A percentile compares a stretch with the other conserved stretches of the same genome.
Conservation (phyloP, 2,113 vertebrate species). For the Pelmatolapia mariae region DNA sequence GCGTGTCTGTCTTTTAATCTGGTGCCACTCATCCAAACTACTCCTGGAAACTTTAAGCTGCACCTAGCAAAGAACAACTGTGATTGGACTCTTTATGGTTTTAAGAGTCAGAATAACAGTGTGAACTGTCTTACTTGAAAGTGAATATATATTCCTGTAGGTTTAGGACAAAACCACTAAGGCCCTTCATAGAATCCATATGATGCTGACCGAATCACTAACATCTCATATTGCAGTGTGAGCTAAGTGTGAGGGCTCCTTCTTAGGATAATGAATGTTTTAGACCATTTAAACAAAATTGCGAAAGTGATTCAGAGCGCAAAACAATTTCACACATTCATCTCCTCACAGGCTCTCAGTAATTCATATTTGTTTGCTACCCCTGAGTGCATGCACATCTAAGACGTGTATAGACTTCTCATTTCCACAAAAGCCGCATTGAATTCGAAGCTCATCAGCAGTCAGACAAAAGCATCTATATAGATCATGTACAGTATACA, state of each 20-base stretch:
- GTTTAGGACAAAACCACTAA: not conserved
- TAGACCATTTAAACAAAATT: not conserved
- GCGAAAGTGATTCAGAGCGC: not conserved
- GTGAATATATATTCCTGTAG: not conserved
- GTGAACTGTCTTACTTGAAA: not conserved
- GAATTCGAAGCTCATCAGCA: not conserved
- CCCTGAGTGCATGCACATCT: not conserved
- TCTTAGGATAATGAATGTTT: not conserved
- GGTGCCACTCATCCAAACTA: not conserved
- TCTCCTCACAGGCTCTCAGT: not conserved
- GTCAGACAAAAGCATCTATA: not conserved
- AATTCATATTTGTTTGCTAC: not conserved
- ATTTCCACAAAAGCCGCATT: not conserved
- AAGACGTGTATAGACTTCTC: not conserved
- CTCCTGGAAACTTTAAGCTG: not conserved
- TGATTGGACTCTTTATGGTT: not conserved
- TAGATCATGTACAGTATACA: not conserved
- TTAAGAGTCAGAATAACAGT: not conserved
- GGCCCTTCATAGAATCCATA: not conserved
- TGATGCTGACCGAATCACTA: not conserved
- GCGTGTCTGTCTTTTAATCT: not conserved
- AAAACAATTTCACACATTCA: not conserved
- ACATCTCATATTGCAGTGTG: not conserved
- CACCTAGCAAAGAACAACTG: not conserved
- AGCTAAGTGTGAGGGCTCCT: not conserved